These are phyloP conservation scores for Hippocampus abdominalis DNA, from an alignment of 2,113 vertebrate genomes.

Conservation along the genomic window DNA sequence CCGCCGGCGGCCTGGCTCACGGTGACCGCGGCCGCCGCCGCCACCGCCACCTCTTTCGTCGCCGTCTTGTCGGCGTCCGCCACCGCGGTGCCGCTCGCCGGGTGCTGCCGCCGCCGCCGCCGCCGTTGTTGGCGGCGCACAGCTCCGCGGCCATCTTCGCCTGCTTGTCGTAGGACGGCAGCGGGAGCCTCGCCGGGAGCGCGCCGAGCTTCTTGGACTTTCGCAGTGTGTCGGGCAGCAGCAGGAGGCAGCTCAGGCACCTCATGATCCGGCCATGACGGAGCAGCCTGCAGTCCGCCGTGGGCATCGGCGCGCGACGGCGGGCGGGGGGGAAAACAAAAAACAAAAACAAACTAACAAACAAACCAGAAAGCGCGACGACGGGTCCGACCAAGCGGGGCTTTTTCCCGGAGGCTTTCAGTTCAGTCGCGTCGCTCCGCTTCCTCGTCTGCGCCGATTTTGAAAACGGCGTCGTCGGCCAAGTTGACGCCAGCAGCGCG, in stretches of 20 bases:
- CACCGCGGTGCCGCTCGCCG: conserved; percentile 72
- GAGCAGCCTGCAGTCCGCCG: conserved; percentile 76
- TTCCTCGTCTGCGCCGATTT: conserved; percentile 1
- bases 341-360: not conserved
- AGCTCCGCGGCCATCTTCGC: conserved; percentile 94
- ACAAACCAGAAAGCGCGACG: not conserved
- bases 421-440: not conserved
- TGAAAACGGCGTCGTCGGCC: conserved; percentile 19
- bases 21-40: not conserved
- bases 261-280: conserved; percentile 92
- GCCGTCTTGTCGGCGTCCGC: conserved; percentile 77
- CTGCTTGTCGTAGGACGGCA: conserved; percentile 78
- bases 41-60: conserved; percentile 68
- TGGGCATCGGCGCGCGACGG: conserved; percentile 76
- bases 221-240: conserved; percentile 89
- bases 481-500: conserved; percentile 42
- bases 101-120: conserved; percentile 27
- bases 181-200: conserved; percentile 72
- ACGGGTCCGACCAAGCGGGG: not conserved
- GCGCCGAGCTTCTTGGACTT: conserved; percentile 80
- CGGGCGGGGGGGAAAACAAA: not conserved
- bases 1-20: conserved; percentile 68
- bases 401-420: not conserved
- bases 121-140: conserved; percentile 76
- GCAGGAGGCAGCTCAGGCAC: conserved; percentile 86